Conservation (phyloP, 2,797 vertebrate genomes). For the Oreochromis grahami region DNA sequence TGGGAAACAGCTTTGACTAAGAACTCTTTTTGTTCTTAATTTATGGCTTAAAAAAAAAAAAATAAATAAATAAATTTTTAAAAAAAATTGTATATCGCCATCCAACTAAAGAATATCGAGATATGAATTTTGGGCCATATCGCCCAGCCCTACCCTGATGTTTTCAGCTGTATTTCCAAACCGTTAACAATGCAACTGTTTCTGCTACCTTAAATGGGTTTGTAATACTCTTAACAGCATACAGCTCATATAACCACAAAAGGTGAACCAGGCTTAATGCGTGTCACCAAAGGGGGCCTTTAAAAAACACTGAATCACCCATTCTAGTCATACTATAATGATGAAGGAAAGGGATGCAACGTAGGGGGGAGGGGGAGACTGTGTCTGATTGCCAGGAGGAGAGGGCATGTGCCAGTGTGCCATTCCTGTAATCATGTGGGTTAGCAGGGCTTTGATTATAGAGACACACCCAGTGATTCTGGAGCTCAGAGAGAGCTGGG, state of each 20-base stretch:
- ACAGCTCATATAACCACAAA: slow-evolving; percentile 5
- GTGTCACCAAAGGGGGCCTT: background rate
- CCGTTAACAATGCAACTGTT: background rate
- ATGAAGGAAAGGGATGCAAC: background rate
- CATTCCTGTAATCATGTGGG: slow-evolving; percentile 72
- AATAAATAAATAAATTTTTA: too few relatives aligned
- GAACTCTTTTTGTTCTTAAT: background rate
- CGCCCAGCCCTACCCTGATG: background rate
- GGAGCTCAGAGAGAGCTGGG: slow-evolving; percentile 25
- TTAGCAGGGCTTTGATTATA: slow-evolving; percentile 61
- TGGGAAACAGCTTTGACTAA: background rate
- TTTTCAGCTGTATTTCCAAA: background rate
- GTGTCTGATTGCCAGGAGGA: slow-evolving; percentile 46
- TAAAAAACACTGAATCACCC: slow-evolving; percentile 51
- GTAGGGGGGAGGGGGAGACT: background rate
- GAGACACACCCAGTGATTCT: slow-evolving; percentile 67
- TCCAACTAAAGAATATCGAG: background rate
- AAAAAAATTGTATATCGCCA: background rate
- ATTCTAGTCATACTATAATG: slow-evolving; percentile 45
- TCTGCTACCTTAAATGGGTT: background rate
- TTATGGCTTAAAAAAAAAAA: background rate
- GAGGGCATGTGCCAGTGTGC: slow-evolving; percentile 56
- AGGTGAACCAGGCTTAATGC: background rate
- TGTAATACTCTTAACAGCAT: background rate
- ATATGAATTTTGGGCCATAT: background rate